Conservation (phyloP, 2,888 invertebrate genomes). For the Erpobdella octoculata region DNA sequence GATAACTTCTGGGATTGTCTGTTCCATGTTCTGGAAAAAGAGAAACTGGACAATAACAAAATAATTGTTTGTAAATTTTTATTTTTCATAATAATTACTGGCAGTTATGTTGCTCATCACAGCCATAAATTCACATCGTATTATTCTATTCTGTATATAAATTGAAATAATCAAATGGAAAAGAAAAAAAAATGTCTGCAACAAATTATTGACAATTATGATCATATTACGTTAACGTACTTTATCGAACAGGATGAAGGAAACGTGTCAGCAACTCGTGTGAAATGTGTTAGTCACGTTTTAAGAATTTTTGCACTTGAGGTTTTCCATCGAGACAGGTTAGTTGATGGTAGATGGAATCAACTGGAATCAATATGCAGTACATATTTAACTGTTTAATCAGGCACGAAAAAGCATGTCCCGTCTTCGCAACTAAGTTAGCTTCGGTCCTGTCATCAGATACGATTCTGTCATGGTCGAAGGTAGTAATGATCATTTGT, state of each 20-base stretch:
- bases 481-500: no score
- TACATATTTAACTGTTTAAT: background rate
- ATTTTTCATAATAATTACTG: no score
- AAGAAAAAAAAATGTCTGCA: no score
- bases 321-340: background rate
- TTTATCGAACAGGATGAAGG: background rate
- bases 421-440: background rate
- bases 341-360: no score
- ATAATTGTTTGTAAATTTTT: no score
- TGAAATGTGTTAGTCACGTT: background rate
- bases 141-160: no score
- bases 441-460: background rate
- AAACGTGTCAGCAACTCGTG: background rate
- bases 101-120: no score
- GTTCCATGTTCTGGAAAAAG: background rate
- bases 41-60: no score
- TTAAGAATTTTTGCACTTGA: background rate
- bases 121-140: no score
- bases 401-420: background rate
- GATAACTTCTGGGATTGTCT: background rate
- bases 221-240: no score
- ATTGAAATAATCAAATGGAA: no score
- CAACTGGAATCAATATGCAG: background rate
- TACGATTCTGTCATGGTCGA: background rate
- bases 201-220: no score